Evolutionary conservation across 2,113 vertebrate genomes (phyloP).

Genomic region (Heliornis fulica): DNA sequence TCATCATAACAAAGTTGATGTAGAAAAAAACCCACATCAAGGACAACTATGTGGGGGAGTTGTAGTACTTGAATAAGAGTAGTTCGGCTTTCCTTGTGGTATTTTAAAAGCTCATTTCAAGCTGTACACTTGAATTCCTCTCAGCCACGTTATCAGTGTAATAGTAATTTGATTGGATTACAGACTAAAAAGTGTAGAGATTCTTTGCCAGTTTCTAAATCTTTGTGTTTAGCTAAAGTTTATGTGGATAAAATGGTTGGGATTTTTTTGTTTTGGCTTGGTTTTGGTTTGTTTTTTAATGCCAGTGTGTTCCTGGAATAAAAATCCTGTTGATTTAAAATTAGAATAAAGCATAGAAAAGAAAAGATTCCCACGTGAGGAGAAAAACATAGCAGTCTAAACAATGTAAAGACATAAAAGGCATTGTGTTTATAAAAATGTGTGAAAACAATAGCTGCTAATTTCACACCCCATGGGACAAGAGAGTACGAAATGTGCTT

Average conservation of each 20-base stretch:
- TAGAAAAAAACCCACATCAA: neutral
- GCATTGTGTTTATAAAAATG: constrained; percentile 76
- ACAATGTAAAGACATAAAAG: constrained; percentile 77
- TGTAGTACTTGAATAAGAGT: neutral
- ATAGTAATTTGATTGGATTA: neutral
- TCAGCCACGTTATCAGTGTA: neutral
- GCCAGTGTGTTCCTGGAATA: constrained; percentile 2
- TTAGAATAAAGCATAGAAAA: constrained; percentile 48
- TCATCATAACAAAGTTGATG: neutral
- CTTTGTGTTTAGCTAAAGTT: constrained; percentile 31
- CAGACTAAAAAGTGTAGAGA: neutral
- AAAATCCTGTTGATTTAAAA: constrained; percentile 71
- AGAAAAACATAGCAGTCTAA: constrained; percentile 59
- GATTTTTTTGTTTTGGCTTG: neutral
- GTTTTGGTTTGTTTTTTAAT: neutral
- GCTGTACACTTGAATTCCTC: neutral
- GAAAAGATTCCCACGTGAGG: constrained; percentile 45
- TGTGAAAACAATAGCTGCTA: constrained; percentile 81
- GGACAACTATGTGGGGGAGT: neutral
- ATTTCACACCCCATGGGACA: constrained; percentile 81
- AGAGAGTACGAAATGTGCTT: constrained; percentile 70
- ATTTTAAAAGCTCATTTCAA: constrained; percentile 21
- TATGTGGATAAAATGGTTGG: neutral
- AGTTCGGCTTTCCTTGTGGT: neutral
- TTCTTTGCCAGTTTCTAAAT: neutral